These are phyloP conservation scores for Eulemur mongoz DNA, from an alignment of 2,797 vertebrate genomes.

Conservation along the genomic window DNA sequence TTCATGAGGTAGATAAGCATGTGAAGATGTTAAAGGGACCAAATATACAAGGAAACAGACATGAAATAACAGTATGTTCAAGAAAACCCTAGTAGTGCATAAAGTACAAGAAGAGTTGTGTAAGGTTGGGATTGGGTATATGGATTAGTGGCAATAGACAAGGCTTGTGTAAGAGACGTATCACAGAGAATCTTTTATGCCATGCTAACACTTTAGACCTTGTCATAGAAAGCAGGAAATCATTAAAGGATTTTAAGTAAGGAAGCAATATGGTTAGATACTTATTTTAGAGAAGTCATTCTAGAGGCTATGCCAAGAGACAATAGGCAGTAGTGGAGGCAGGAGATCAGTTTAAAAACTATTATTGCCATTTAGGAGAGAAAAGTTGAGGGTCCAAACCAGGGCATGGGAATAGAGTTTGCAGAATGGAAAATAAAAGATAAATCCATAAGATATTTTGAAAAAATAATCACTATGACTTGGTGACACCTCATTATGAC, in stretches of 20 bases:
- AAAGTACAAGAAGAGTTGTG: not conserved
- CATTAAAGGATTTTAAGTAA: conserved; percentile 10
- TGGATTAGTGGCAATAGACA: not conserved
- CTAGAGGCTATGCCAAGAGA: not conserved
- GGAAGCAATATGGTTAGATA: not conserved
- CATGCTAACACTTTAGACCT: not conserved
- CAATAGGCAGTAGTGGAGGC: not conserved
- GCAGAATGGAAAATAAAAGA: not conserved
- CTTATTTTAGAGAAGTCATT: not conserved
- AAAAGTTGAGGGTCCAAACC: not conserved
- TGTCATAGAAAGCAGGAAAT: not conserved
- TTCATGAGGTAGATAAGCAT: not conserved
- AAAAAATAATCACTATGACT: not conserved
- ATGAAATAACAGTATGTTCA: not conserved
- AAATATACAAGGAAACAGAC: not conserved
- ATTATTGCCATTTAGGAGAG: not conserved
- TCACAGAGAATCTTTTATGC: not conserved
- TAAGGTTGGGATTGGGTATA: not conserved
- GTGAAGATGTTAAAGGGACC: not conserved
- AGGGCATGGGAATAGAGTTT: not conserved
- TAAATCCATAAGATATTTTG: not conserved
- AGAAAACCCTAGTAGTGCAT: not conserved
- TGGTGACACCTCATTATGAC: not conserved
- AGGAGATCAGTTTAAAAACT: not conserved
- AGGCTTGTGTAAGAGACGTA: not conserved